Evolutionary conservation across 2,797 vertebrate species (phyloP).

Genomic region (Antrozous pallidus): DNA sequence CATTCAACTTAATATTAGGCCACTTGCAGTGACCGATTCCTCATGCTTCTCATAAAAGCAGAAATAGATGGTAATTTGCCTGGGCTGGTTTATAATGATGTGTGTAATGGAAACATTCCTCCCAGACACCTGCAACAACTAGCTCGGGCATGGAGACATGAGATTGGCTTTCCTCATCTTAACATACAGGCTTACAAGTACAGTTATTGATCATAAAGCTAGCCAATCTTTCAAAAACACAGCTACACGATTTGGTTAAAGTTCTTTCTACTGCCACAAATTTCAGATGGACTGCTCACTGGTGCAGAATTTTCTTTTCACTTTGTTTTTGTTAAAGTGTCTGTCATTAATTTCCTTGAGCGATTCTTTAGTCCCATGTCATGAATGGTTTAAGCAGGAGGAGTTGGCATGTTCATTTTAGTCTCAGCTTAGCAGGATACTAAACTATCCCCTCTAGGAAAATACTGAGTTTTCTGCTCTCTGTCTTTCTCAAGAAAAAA

Average conservation of each 20-base stretch:
- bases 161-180: conserved; percentile 50
- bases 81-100: conserved; percentile 47
- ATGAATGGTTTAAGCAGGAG: neutral
- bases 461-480: neutral
- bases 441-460: neutral
- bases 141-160: conserved; percentile 39
- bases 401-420: neutral
- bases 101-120: conserved; percentile 60
- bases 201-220: conserved; percentile 64
- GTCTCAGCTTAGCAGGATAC: neutral
- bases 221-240: conserved; percentile 51
- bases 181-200: conserved; percentile 48
- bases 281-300: neutral
- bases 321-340: neutral
- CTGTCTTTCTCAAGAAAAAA: neutral
- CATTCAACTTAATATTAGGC: conserved; percentile 41
- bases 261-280: conserved; percentile 28
- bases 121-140: conserved; percentile 52
- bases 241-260: conserved; percentile 36
- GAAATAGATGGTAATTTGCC: conserved; percentile 49
- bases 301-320: neutral
- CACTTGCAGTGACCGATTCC: conserved; percentile 36
- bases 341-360: conserved; percentile 52
- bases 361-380: neutral
- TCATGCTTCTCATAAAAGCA: conserved; percentile 35